These are phyloP conservation scores for Cantharis lateralis DNA, from an alignment of 2,888 invertebrate species.

Conservation along the genomic window DNA sequence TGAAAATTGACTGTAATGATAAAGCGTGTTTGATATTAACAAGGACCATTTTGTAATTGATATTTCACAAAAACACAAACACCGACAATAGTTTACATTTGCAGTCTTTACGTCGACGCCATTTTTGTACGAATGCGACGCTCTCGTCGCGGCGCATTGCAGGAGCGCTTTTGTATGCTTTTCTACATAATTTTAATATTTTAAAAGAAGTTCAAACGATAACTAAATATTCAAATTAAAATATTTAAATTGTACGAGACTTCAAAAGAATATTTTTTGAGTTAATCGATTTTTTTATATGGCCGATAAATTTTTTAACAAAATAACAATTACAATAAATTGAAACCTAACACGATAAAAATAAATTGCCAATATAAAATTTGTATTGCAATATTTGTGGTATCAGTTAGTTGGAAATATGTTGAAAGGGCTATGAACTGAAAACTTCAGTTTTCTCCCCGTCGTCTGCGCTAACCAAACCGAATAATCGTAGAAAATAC, in stretches of 20 bases:
- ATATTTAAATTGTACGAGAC: neutral
- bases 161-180: constrained; percentile 21
- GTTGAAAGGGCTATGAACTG: neutral
- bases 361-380: neutral
- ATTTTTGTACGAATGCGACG: constrained; percentile 36
- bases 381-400: neutral
- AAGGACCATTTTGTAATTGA: neutral
- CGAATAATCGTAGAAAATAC: neutral
- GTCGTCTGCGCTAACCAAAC: neutral
- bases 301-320: too few relatives aligned
- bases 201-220: neutral
- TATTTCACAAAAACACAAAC: neutral
- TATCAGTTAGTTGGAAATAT: neutral
- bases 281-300: neutral
- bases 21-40: neutral
- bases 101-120: constrained; percentile 33
- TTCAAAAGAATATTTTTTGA: neutral
- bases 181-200: neutral
- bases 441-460: neutral
- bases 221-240: neutral
- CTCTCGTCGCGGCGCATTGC: constrained; percentile 41
- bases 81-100: constrained; percentile 9
- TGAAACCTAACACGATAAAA: neutral
- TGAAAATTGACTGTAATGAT: neutral
- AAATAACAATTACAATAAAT: neutral